Evolutionary conservation across 1,140 invertebrate genomes (phyloP).

Genomic region (Brachionus plicatilis): DNA sequence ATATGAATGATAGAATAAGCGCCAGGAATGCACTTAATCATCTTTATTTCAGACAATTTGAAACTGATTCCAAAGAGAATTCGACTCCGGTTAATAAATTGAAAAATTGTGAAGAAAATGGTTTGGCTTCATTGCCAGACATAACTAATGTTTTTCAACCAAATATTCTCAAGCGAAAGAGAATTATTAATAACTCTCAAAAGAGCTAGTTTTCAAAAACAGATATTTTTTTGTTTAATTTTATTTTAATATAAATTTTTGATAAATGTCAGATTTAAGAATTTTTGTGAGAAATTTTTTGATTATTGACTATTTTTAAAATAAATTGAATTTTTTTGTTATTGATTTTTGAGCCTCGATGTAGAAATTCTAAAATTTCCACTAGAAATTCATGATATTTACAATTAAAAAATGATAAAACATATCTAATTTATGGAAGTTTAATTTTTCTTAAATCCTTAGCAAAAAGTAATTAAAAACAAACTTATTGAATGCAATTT

Average conservation of each 20-base stretch:
- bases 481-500: neutral
- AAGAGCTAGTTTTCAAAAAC: neutral
- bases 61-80: slow-evolving; percentile 8
- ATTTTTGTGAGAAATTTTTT: neutral
- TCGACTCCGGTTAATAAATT: neutral
- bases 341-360: neutral
- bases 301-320: neutral
- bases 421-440: neutral
- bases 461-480: neutral
- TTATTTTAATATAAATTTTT: neutral
- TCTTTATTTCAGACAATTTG: neutral
- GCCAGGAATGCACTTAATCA: neutral
- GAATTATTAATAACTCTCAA: neutral
- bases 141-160: slow-evolving; percentile 31
- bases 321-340: neutral
- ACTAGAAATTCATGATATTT: neutral
- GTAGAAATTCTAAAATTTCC: neutral
- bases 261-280: neutral
- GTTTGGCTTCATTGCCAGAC: neutral
- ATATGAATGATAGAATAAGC: neutral
- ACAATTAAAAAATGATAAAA: neutral
- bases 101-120: neutral
- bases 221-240: neutral
- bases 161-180: slow-evolving; percentile 30
- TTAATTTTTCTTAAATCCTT: neutral